Percentiles rank a stretch among this genome's conserved stretches.
Evolutionary conservation across 2,888 invertebrate species (phyloP).

Genomic region (Perdita meconis): DNA sequence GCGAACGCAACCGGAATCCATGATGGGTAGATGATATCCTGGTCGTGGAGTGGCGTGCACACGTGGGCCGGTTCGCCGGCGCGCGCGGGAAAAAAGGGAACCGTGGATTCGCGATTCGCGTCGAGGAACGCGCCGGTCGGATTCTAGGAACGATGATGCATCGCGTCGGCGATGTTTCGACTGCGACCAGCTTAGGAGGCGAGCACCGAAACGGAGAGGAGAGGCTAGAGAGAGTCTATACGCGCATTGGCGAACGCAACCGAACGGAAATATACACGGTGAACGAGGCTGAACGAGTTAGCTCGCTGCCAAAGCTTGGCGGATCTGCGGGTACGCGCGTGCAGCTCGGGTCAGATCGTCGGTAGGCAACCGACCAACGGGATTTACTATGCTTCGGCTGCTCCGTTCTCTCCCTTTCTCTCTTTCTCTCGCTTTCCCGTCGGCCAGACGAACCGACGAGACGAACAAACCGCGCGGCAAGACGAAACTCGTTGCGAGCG

Average conservation of each 20-base stretch:
- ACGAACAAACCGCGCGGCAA: constrained; percentile 55
- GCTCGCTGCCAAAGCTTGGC: constrained; percentile 78
- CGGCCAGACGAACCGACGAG: constrained; percentile 29
- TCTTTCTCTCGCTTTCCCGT: constrained; percentile 38
- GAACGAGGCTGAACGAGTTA: constrained; percentile 62
- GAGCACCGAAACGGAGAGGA: constrained; percentile 21
- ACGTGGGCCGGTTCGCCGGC: no score
- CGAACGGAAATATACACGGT: constrained; percentile 79
- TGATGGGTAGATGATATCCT: not conserved
- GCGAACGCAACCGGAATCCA: not conserved
- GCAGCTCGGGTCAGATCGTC: constrained; percentile 55
- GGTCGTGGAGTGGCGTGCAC: not conserved
- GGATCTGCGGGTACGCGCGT: constrained; percentile 63
- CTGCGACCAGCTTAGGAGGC: constrained; percentile 26
- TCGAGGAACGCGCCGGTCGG: not conserved
- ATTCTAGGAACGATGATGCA: constrained; percentile 16
- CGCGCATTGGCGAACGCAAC: constrained; percentile 60
- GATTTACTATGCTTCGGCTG: constrained; percentile 76
- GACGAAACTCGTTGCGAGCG: constrained; percentile 71
- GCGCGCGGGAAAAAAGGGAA: not conserved
- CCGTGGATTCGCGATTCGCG: not conserved
- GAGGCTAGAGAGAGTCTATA: constrained; percentile 6
- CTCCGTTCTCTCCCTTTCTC: constrained; percentile 35
- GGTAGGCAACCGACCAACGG: constrained; percentile 75
- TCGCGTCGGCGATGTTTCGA: constrained; percentile 27